Evolutionary conservation across 2,797 vertebrate species (phyloP).

Genomic region (Poeciliopsis paucimaculata): DNA sequence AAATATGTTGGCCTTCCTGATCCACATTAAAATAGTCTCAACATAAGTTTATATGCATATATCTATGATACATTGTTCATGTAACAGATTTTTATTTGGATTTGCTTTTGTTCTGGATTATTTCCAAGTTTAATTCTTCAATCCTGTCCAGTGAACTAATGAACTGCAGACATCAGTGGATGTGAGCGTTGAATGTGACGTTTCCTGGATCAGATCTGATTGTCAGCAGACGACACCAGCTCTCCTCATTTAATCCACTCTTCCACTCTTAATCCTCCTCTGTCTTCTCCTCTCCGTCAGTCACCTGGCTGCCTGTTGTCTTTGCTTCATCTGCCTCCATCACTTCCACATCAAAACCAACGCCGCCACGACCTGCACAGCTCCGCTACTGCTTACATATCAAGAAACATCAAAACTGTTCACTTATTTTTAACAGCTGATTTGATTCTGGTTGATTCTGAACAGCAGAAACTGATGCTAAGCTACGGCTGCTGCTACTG

Average conservation of each 20-base stretch:
- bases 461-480: too few relatives aligned
- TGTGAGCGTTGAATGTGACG: not conserved
- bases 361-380: constrained; percentile 6
- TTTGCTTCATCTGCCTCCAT: constrained; percentile 3
- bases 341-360: constrained; percentile 18
- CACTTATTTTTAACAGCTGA: not conserved
- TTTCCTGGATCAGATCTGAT: not conserved
- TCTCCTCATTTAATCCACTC: constrained; percentile 37
- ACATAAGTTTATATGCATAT: too few relatives aligned
- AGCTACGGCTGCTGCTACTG: too few relatives aligned
- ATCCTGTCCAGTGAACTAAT: too few relatives aligned
- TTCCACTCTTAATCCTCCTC: constrained; percentile 19
- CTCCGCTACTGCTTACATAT: constrained; percentile 2
- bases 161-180: not conserved
- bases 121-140: too few relatives aligned
- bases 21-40: too few relatives aligned
- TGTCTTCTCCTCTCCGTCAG: constrained; percentile 13
- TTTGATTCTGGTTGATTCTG: not conserved
- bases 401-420: constrained; percentile 2
- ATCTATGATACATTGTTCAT: too few relatives aligned
- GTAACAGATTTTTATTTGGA: too few relatives aligned
- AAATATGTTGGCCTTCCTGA: too few relatives aligned
- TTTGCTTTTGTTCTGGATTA: too few relatives aligned
- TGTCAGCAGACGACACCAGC: constrained; percentile 11
- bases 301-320: constrained; percentile 24